A percentile compares a stretch with the other conserved stretches of the same genome.
Evolutionary conservation across 2,113 vertebrate species (phyloP).

Genomic region (Sitta europaea): DNA sequence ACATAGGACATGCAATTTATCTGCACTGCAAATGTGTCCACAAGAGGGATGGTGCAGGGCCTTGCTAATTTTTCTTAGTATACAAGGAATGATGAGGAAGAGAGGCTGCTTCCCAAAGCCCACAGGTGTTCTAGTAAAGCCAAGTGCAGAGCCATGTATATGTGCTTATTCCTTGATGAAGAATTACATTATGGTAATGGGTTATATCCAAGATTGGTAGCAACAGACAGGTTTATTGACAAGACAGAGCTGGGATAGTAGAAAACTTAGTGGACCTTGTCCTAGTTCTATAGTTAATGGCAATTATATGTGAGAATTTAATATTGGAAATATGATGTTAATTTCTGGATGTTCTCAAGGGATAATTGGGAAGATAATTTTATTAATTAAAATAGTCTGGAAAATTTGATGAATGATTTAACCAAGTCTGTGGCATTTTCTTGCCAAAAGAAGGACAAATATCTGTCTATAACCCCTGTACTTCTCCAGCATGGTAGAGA

Average conservation of each 20-base stretch:
- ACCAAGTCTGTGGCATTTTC: not conserved
- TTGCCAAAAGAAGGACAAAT: not conserved
- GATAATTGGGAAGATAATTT: not conserved
- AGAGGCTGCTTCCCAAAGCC: not conserved
- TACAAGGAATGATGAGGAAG: not conserved
- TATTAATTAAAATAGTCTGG: not conserved
- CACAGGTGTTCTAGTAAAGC: not conserved
- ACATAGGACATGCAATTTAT: not conserved
- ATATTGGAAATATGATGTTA: not conserved
- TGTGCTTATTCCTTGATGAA: not conserved
- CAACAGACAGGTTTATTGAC: not conserved
- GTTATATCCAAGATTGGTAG: not conserved
- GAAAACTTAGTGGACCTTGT: not conserved
- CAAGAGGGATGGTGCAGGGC: not conserved
- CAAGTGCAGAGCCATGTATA: not conserved
- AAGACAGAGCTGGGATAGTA: not conserved
- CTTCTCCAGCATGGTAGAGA: not conserved
- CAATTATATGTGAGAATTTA: not conserved
- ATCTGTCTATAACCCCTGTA: accelerated
- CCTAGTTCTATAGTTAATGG: not conserved
- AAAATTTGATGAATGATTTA: not conserved
- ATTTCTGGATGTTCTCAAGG: not conserved
- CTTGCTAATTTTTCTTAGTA: not conserved
- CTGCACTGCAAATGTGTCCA: not conserved
- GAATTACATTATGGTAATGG: not conserved